phyloP scores from a whole-genome alignment of 2,113 vertebrate genomes.

The Oplegnathus fasciatus region DNA sequence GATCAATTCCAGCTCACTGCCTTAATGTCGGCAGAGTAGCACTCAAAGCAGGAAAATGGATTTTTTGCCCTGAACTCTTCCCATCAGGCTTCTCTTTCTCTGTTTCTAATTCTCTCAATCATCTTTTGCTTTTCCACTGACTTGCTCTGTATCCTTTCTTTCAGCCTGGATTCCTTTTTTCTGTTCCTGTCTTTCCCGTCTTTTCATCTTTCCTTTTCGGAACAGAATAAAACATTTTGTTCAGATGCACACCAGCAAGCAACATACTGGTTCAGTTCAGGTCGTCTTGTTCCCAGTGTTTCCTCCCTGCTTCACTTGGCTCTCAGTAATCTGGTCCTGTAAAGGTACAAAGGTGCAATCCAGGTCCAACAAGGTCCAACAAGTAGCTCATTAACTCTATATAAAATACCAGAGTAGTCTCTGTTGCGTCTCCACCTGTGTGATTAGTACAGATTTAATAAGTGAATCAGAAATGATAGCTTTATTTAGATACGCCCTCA shows the following conservation, averaged over 20 bases:
- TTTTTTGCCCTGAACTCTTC: conserved; percentile 63
- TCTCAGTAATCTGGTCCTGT: background rate
- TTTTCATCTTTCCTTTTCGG: background rate
- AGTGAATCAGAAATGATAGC: background rate
- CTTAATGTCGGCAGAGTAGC: conserved; percentile 66
- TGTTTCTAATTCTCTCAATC: conserved; percentile 48
- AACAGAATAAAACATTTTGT: background rate
- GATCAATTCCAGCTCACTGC: conserved; percentile 73
- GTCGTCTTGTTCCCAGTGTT: conserved; percentile 4
- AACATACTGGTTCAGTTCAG: background rate
- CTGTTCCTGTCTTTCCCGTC: background rate
- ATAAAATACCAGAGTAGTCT: background rate
- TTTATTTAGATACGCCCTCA: background rate
- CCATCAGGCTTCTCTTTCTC: conserved; percentile 45
- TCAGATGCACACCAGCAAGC: background rate
- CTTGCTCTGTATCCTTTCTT: background rate
- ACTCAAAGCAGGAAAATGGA: conserved; percentile 70
- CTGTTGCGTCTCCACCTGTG: background rate
- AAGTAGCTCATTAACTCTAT: background rate
- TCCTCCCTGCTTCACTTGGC: background rate
- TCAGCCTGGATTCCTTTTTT: background rate
- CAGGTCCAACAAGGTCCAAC: background rate
- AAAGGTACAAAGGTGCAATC: background rate
- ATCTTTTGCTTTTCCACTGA: conserved; percentile 20
- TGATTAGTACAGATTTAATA: background rate